These are phyloP conservation scores for Spisula subtruncata DNA, from an alignment of 2,888 invertebrate genomes.

Conservation along the genomic window DNA sequence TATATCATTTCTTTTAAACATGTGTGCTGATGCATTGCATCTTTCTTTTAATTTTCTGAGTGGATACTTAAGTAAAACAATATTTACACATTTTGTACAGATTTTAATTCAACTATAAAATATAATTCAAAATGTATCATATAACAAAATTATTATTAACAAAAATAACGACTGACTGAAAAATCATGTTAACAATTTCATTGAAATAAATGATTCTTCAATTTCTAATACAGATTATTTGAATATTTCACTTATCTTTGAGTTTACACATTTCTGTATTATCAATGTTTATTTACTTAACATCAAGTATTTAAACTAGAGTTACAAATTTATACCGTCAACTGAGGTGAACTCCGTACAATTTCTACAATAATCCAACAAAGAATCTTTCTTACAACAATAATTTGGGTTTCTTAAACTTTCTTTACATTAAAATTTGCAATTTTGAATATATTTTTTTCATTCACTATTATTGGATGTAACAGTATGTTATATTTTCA, in stretches of 20 bases:
- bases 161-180: not conserved
- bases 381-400: not conserved
- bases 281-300: conserved; percentile 64
- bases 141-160: not conserved
- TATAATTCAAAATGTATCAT: too few species aligned
- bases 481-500: not conserved
- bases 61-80: too few species aligned
- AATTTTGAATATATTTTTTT: conserved; percentile 1
- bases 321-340: conserved; percentile 34
- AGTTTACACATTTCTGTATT: conserved; percentile 69
- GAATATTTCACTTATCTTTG: conserved; percentile 27
- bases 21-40: too few species aligned
- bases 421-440: conserved; percentile 11
- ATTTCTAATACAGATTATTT: conserved; percentile 42
- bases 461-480: not conserved
- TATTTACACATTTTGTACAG: too few species aligned
- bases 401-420: not conserved
- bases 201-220: conserved; percentile 28
- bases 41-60: too few species aligned
- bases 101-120: too few species aligned
- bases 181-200: conserved; percentile 16
- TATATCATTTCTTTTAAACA: too few species aligned
- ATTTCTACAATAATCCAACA: not conserved
- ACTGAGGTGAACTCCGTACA: not conserved
- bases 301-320: conserved; percentile 36